Base-by-base conservation (phyloP, 2,888 invertebrate species). In the Pogonocherus hispidulus region DNA sequence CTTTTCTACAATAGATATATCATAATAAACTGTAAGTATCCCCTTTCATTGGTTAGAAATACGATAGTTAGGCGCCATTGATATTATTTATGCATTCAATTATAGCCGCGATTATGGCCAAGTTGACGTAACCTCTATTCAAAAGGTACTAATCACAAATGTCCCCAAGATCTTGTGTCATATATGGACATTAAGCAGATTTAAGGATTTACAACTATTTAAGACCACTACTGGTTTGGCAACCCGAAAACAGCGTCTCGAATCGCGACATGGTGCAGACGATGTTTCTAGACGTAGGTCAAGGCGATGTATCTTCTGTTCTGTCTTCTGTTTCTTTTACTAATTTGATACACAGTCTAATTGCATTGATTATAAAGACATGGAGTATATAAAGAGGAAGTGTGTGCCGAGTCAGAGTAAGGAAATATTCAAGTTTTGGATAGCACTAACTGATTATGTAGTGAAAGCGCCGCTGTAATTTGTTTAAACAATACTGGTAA, bases 151-250 rank as follows among this genome's bases (percentile, higher is more conserved):
- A 41, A 14, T 37, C 37, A 11, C 11, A 11, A n/a, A 11, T 41
- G 41, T 41, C 16, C 41, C n/a, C 14, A n/a, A 14, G 3, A 9
- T 32, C 32, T 11, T 32, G 32, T 11, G 3, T 2, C 41, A 14
- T 41, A 41, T 41, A 41, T n/a, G 41, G 41, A 41, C 41, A 14
- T 41, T 41, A 41, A 41, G 41, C 41, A 14, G 41, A 41, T 41
- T 41, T 41, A 41, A 41, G 16, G 41, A 41, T 41, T 41, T 41
- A 41, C 41, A 41, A 41, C 41, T 41, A 2, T 41, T 41, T 41
- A 41, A 41, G 16, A 14, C 37, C 2, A 5, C 11, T 9, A 41
- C 41, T 41, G 41, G 41, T 41, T 41, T 41, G 14, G 41, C n/a
- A 41, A 14, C 41, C 41, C 41, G 14, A n/a, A 41, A 41, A 41